Base-by-base conservation (phyloP, 1,140 invertebrate species). In the Apolygus lucorum region DNA sequence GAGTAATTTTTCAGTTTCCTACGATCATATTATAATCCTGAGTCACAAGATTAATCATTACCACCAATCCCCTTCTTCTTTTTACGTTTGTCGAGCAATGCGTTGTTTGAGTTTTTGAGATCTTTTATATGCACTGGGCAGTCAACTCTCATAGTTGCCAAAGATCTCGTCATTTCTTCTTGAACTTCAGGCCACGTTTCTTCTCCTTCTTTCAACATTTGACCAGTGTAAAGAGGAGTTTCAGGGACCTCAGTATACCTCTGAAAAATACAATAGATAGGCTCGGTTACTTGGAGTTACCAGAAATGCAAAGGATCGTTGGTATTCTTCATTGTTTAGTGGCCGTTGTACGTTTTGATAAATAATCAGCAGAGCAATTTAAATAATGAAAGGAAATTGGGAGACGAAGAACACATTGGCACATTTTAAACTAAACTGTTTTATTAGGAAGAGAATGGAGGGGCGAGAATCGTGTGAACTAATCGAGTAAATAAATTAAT, bases 141-240 rank as follows among this genome's bases (percentile, higher is more conserved):
- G 77, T 96, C 94, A 0, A 97, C 92, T 67, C 96, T 83, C 95
- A 99, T 99, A 66, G 94, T 96, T 34, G 95, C 94, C 49, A 99
- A 80, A 0, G 95, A 97, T 69, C 94, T 87, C 0, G 91, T 96
- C 94, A 99, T 98, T 82, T 99, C 96, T 80, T 99, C 96, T 84
- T 99, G 92, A 17, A 98, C 94, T 77, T 98, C 96, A 1, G 90
- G 89, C 96, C 96, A 98, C 28, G 89, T 86, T 69, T 96, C 93
- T 71, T 90, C 90, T 62, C 92, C 89, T 80, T 98, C 96, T 69
- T 89, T 87, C 22, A 97, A 80, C 74, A 97, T 87, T 67, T 89
- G 83, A 26, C 91, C 86, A 1, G 95, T 96, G 78, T 93, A 89
- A 1, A 99, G 83, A 0, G 96, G 96, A 34, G 95, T 98, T 76